Evolutionary conservation across 2,113 vertebrate genomes (phyloP).

Genomic region (Oxyruncus cristatus): DNA sequence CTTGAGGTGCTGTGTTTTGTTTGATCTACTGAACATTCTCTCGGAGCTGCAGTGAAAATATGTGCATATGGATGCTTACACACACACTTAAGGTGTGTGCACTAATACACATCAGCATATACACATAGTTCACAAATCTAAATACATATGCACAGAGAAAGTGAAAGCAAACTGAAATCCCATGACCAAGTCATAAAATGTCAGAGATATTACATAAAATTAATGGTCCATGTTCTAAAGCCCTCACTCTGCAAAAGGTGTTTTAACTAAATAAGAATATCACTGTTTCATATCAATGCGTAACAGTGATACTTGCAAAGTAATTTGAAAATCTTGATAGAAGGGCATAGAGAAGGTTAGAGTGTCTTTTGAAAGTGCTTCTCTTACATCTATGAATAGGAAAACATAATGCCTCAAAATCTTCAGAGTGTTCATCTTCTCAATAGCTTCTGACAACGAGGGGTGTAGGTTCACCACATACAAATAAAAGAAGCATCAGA

Average conservation of each 20-base stretch:
- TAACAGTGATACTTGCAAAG: not conserved
- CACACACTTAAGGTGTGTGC: not conserved
- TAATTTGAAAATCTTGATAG: not conserved
- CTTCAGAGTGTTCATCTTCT: not conserved
- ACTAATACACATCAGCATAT: not conserved
- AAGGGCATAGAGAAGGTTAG: not conserved
- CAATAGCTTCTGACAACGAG: not conserved
- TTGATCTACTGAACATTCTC: not conserved
- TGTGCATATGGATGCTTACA: not conserved
- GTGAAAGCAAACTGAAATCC: not conserved
- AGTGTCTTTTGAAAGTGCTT: not conserved
- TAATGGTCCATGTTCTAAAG: not conserved
- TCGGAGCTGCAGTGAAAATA: not conserved
- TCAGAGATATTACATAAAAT: not conserved
- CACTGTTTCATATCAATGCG: not conserved
- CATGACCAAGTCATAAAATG: not conserved
- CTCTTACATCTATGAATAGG: not conserved
- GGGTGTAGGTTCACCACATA: not conserved
- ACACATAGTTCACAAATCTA: not conserved
- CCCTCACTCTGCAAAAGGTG: not conserved
- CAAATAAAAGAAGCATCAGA: not conserved
- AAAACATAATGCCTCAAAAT: not conserved
- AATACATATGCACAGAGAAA: not conserved
- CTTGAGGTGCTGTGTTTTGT: not conserved
- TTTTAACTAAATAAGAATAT: not conserved